Conservation (phyloP, 2,113 vertebrate genomes). For the Elanus axillaris region DNA sequence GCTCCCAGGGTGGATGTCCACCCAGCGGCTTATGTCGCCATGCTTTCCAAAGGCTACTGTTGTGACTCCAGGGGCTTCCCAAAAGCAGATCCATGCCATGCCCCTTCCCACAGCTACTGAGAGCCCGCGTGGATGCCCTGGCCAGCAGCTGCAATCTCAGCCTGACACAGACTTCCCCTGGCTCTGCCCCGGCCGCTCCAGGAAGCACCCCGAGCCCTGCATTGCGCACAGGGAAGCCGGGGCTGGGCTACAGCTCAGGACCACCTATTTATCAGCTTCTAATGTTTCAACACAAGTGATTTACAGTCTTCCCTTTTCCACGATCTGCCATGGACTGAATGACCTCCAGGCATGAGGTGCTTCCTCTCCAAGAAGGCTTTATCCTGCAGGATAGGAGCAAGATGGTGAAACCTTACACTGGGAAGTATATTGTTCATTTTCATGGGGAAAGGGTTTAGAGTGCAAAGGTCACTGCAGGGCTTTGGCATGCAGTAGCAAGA, state of each 20-base stretch:
- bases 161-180: background rate
- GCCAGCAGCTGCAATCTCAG: background rate
- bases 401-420: background rate
- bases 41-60: background rate
- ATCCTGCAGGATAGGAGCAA: background rate
- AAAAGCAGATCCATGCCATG: background rate
- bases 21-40: rapidly evolving
- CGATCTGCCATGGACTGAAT: rapidly evolving
- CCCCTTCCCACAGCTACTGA: background rate
- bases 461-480: background rate
- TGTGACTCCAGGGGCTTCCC: background rate
- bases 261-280: constrained; percentile 10
- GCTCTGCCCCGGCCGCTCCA: background rate
- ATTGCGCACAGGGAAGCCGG: background rate
- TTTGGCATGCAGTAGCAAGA: background rate
- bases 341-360: background rate
- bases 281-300: background rate
- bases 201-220: background rate
- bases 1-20: background rate
- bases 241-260: background rate
- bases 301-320: constrained; percentile 16
- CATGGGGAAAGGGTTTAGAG: background rate
- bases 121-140: background rate
- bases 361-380: constrained; percentile 35
- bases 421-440: background rate